Base-by-base conservation (phyloP, 2,797 vertebrate genomes). In the Nannoperca obscura region DNA sequence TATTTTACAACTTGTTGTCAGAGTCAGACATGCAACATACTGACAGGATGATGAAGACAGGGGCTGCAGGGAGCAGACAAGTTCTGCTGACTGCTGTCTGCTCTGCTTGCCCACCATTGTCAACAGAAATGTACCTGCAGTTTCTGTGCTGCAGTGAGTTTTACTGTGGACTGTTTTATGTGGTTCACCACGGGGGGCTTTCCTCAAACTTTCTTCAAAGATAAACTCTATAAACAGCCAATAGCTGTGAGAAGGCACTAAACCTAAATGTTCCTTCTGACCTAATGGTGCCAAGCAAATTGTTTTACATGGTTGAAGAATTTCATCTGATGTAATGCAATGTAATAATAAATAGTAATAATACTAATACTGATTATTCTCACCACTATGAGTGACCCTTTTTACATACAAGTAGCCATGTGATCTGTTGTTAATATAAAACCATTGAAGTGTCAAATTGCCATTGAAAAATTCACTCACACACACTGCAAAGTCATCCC, bases 1-100 rank as follows among this genome's bases (percentile, higher is more conserved):
- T 80, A 74, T 74, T 84, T 78, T 60, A 60, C 63, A 67, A 53
- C 50, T 50, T 78, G 40, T 74, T 83, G 78, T 69, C 72, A 75
- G 81, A 71, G 68, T 60, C 60, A 73, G 75, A 71, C 27, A 52
- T 50, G 59, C 47, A 65, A 24, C 24, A 7, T 40, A 38, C 42
- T 54, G 70, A 36, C 66, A 67, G 63, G 54, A 54, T 70, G 75
- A 73, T 81, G 59, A 67, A 77, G 74, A 63, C 53, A 1, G 27
- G 22, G 38, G 52, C 67, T 76, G 65, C 44, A 69, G 60, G 62
- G 22, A 70, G 65, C 38, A 59, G 67, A 81, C 58, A 63, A 46
- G 59, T 58, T 69, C 34, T 57, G 38, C 46, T 66, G 71, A 73
- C 22, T 58, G 30, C 67, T 71, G 81, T 65, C 69, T 63, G 22